Base-by-base conservation (phyloP, 1,140 invertebrate genomes). In the Nixonia krombeini region DNA sequence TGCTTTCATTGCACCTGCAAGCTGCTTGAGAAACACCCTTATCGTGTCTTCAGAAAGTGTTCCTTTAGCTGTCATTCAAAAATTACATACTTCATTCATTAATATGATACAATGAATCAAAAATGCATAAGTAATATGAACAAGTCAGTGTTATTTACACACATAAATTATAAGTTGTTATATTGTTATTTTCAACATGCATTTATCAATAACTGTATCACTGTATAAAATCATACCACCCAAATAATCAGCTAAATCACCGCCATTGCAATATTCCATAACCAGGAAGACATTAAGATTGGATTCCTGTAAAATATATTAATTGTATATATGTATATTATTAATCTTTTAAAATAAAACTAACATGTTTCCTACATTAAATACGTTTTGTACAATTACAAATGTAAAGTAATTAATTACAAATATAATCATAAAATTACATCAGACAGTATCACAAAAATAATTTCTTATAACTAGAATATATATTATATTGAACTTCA, bases 211-310 rank as follows among this genome's bases (percentile, higher is more conserved):
- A 57, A 21, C 15, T 17, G 44, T 0, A 62, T 17, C 10, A 44
- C 49, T 51, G 9, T 38, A 12, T 66, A 31, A 59, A 42, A 53
- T 83, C 87, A 90, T 90, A 89, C 93, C 91, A 77, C 91, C 90
- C 57, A 99, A 87, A 87, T 99, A 99, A 88, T 99, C 98, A 17
- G 96, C 96, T 78, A 99, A 87, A 86, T 99, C 97, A 7, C 97
- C 97, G 37, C 97, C 97, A 90, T 99, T 99, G 86, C 97, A 99
- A 85, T 97, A 99, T 91, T 98, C 97, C 96, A 99, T 99, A 72
- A 99, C 95, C 65, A 99, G 90, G 87, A 94, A 98, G 53, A 99
- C 96, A 88, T 97, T 92, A 72, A 93, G 90, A 70, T 91, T 88
- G 47, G 94, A 96, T 88, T 99, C 96, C 87, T 91, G 58, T 71